These are phyloP conservation scores for Bucorvus abyssinicus DNA, from an alignment of 2,797 vertebrate species.

Conservation along the genomic window DNA sequence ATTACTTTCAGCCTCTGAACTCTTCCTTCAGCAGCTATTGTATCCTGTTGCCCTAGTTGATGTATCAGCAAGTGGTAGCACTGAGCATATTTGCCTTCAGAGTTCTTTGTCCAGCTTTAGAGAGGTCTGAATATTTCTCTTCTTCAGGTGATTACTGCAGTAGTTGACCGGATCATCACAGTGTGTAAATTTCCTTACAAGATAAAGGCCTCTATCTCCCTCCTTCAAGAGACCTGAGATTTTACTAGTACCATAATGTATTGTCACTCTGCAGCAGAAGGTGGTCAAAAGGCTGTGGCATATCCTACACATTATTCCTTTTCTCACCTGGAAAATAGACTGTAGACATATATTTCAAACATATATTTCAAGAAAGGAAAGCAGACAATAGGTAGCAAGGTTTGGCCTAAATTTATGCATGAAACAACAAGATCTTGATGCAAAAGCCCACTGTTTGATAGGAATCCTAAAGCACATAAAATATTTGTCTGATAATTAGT, in stretches of 20 bases:
- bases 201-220: not conserved
- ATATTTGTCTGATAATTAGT: not conserved
- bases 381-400: not conserved
- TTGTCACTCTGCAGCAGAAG: not conserved
- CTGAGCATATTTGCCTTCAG: not conserved
- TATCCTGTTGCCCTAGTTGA: not conserved
- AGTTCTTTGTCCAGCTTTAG: not conserved
- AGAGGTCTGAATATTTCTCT: not conserved
- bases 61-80: not conserved
- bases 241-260: not conserved
- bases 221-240: not conserved
- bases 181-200: not conserved
- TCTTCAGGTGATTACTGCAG: not conserved
- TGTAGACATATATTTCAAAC: not conserved
- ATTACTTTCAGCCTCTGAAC: not conserved
- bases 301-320: not conserved
- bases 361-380: not conserved
- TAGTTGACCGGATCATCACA: accelerated
- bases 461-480: not conserved
- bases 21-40: not conserved
- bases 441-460: not conserved
- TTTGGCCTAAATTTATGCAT: not conserved
- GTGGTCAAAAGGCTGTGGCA: not conserved
- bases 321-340: not conserved
- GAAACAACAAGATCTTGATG: not conserved